phyloP scores from a whole-genome alignment of 2,797 vertebrate genomes.

The Cyprinella venusta region DNA sequence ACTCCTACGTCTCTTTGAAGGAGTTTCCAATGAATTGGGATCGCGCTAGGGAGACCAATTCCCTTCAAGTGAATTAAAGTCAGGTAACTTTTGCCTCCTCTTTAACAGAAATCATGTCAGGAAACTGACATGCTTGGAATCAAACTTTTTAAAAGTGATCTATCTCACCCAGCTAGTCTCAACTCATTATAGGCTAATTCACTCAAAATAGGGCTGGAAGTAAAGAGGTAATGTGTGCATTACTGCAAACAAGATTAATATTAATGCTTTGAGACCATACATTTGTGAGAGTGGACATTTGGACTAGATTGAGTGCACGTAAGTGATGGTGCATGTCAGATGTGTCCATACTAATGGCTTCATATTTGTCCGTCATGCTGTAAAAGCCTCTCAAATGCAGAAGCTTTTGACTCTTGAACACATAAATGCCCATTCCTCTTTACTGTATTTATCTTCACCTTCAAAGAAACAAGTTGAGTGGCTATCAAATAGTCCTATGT shows the following conservation, averaged over 20 bases:
- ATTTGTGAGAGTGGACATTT: constrained; percentile 29
- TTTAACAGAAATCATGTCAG: constrained; percentile 23
- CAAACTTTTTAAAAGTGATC: neutral
- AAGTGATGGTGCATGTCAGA: constrained; percentile 36
- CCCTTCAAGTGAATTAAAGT: no score
- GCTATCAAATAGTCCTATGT: neutral
- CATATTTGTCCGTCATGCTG: constrained; percentile 24
- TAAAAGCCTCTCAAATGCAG: constrained; percentile 33
- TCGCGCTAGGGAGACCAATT: no score
- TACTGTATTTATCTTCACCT: neutral
- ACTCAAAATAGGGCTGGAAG: neutral
- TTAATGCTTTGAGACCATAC: constrained; percentile 39
- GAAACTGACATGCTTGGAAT: constrained; percentile 23
- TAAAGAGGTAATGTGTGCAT: neutral
- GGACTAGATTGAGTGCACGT: neutral
- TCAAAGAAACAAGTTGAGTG: constrained; percentile 1
- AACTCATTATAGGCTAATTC: neutral
- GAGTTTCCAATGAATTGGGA: no score
- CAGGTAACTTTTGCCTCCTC: neutral
- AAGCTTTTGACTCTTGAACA: constrained; percentile 20
- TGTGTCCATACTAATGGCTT: constrained; percentile 30
- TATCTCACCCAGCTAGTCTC: neutral
- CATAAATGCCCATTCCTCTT: neutral
- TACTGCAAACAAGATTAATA: constrained; percentile 34
- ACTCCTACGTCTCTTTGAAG: no score